Evolutionary conservation across 1,140 invertebrate species (phyloP).

Genomic region (Metopolophium dirhodum): DNA sequence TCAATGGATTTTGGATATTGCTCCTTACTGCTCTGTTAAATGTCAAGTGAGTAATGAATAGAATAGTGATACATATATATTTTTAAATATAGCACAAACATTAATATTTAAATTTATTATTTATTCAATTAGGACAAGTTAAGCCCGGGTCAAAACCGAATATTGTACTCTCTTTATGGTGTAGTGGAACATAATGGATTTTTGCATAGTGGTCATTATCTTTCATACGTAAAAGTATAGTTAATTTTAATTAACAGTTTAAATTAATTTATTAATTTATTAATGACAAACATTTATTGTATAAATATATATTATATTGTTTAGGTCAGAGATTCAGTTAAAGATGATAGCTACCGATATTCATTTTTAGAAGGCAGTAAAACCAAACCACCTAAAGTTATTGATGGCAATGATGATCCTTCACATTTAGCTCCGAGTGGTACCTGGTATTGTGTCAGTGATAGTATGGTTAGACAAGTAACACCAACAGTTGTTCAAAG

Average conservation of each 20-base stretch:
- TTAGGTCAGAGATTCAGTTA: slow-evolving; percentile 50
- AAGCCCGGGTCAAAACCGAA: slow-evolving; percentile 67
- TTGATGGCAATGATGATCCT: slow-evolving; percentile 37
- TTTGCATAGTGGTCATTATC: slow-evolving; percentile 92
- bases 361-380: slow-evolving; percentile 52
- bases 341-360: slow-evolving; percentile 51
- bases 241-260: background rate
- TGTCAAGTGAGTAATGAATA: slow-evolving; percentile 66
- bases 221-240: slow-evolving; percentile 87
- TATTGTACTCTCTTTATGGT: slow-evolving; percentile 91
- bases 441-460: slow-evolving; percentile 93
- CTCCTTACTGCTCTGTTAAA: slow-evolving; percentile 86
- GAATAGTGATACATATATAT: slow-evolving; percentile 22
- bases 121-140: slow-evolving; percentile 46
- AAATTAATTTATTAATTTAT: no score
- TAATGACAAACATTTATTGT: slow-evolving; percentile 57
- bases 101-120: background rate
- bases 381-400: slow-evolving; percentile 38
- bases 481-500: slow-evolving; percentile 80
- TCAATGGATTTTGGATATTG: slow-evolving; percentile 83
- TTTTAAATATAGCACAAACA: background rate
- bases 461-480: slow-evolving; percentile 81
- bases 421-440: slow-evolving; percentile 64
- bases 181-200: slow-evolving; percentile 93
- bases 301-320: background rate